Percentiles rank a stretch among this genome's conserved stretches.
Conservation (phyloP, 2,888 invertebrate genomes). For the Orthosia gracilis region DNA sequence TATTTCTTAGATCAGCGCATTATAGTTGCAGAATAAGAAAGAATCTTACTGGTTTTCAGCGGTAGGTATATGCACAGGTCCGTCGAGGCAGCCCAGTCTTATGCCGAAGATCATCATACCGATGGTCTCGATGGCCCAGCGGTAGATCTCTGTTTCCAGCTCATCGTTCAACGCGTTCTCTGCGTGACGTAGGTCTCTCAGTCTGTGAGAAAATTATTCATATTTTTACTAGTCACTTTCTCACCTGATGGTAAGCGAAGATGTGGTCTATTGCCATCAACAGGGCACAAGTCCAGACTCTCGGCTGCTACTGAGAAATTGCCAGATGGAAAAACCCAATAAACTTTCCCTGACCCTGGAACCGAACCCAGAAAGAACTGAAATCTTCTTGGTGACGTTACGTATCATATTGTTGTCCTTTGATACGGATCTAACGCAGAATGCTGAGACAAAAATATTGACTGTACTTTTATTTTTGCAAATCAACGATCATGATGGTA, state of each 20-base stretch:
- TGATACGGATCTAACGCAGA: slow-evolving; percentile 3
- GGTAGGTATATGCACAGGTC: slow-evolving; percentile 79
- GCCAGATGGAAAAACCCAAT: no score
- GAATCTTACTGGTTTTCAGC: slow-evolving; percentile 77
- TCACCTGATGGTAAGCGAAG: no score
- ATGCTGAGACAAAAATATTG: slow-evolving; percentile 20
- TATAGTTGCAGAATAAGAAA: no score
- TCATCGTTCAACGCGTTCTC: slow-evolving; percentile 87
- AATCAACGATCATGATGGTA: background rate
- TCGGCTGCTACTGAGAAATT: no score
- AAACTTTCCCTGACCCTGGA: no score
- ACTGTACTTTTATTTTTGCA: slow-evolving; percentile 7
- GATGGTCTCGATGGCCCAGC: slow-evolving; percentile 86
- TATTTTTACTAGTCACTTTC: no score
- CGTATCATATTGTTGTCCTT: background rate
- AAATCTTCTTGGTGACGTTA: no score
- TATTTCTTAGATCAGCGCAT: no score
- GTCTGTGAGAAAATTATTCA: slow-evolving; percentile 67
- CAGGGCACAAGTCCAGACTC: no score
- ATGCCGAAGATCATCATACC: slow-evolving; percentile 85
- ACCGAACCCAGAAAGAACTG: no score
- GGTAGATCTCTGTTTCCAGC: slow-evolving; percentile 84
- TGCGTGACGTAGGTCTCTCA: slow-evolving; percentile 81
- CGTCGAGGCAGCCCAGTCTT: slow-evolving; percentile 85
- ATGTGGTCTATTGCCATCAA: no score